Evolutionary conservation across 2,113 vertebrate genomes (phyloP).

Genomic region (Xenopus laevis): DNA sequence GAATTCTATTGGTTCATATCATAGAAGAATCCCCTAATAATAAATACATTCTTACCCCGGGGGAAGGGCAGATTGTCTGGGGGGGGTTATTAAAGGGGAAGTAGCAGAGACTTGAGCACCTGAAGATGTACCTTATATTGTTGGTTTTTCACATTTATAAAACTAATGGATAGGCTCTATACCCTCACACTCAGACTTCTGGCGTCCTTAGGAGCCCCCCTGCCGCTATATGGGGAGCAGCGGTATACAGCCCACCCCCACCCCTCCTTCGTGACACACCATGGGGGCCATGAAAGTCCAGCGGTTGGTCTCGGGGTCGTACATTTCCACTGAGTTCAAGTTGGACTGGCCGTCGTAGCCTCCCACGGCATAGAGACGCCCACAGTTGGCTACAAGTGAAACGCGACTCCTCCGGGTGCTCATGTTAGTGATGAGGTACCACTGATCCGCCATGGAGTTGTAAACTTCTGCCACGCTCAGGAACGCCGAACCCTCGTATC

Average conservation of each 20-base stretch:
- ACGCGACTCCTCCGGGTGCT: slow-evolving; percentile 87
- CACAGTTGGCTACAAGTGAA: slow-evolving; percentile 82
- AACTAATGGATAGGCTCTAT: neutral
- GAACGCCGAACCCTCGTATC: slow-evolving; percentile 92
- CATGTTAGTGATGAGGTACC: slow-evolving; percentile 87
- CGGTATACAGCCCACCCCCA: slow-evolving; percentile 87
- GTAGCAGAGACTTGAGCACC: slow-evolving; percentile 23
- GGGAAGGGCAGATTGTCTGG: slow-evolving; percentile 3
- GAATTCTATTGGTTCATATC: neutral
- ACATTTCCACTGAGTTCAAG: slow-evolving; percentile 89
- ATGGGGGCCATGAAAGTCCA: slow-evolving; percentile 93
- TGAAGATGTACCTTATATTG: slow-evolving; percentile 15
- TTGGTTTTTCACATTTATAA: slow-evolving; percentile 29
- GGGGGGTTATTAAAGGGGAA: neutral
- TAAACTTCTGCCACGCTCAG: slow-evolving; percentile 85
- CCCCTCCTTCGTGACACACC: slow-evolving; percentile 89
- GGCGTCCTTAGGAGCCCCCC: neutral
- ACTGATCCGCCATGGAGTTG: slow-evolving; percentile 76
- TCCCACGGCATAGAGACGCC: slow-evolving; percentile 85
- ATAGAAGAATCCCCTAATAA: neutral
- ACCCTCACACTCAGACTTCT: slow-evolving; percentile 74
- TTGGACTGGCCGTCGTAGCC: slow-evolving; percentile 96
- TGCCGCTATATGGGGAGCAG: slow-evolving; percentile 75
- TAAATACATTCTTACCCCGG: slow-evolving; percentile 19
- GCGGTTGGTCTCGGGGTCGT: slow-evolving; percentile 73